Evolutionary conservation across 1,140 invertebrate species (phyloP).

Genomic region (Acyrthosiphon pisum): DNA sequence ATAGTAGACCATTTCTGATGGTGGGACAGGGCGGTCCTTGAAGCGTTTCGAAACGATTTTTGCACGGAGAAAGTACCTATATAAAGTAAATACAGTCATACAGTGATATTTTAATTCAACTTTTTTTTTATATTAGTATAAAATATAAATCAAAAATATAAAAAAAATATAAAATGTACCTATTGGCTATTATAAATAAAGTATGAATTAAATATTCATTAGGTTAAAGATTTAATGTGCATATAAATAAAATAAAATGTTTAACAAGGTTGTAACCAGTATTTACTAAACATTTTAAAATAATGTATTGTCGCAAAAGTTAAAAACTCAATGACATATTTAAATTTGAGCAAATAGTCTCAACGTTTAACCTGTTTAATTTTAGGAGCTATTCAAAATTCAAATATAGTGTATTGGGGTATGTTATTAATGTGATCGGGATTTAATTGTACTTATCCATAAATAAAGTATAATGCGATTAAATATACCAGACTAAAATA

Average conservation of each 20-base stretch:
- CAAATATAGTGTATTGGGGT: background rate
- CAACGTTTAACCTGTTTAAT: background rate
- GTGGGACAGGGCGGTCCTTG: slow-evolving; percentile 66
- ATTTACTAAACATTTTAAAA: background rate
- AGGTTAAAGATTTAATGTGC: background rate
- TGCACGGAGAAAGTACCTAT: slow-evolving; percentile 48
- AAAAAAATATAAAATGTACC: background rate
- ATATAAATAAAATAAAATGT: background rate
- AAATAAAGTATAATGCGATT: background rate
- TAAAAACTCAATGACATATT: background rate
- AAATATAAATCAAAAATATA: too few relatives aligned
- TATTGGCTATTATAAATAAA: background rate
- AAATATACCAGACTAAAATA: background rate
- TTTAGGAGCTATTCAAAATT: background rate
- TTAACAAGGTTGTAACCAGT: background rate
- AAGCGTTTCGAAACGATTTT: slow-evolving; percentile 59
- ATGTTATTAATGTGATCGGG: background rate
- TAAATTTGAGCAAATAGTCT: background rate
- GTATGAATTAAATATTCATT: background rate
- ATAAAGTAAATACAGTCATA: background rate
- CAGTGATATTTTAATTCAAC: background rate
- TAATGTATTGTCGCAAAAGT: background rate
- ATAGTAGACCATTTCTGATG: slow-evolving; percentile 67
- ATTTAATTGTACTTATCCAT: background rate
- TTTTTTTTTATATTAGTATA: background rate